Conservation (phyloP, 2,888 invertebrate species). For the Aleiodes leptofemur region DNA sequence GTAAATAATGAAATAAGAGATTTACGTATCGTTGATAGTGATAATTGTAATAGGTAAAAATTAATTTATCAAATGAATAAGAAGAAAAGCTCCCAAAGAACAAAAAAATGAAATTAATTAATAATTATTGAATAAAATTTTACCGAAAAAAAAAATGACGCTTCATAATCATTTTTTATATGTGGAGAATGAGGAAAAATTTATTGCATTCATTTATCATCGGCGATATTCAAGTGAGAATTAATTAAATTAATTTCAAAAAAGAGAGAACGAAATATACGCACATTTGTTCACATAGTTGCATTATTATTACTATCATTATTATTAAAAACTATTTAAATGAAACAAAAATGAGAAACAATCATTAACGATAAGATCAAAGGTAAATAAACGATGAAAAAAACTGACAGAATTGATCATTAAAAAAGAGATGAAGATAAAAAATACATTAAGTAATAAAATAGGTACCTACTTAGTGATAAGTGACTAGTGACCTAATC, state of each 20-base stretch:
- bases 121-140: neutral
- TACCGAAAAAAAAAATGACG: neutral
- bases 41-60: conserved; percentile 2
- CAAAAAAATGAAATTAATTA: neutral
- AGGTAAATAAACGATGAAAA: conserved; percentile 22
- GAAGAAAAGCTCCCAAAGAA: too few species aligned
- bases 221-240: conserved; percentile 23
- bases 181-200: conserved; percentile 1
- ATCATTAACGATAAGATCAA: conserved; percentile 49
- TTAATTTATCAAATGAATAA: conserved; percentile 8
- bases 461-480: conserved; percentile 20
- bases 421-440: neutral
- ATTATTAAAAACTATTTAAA: neutral
- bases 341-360: conserved; percentile 47
- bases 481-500: conserved; percentile 37
- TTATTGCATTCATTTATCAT: conserved; percentile 16
- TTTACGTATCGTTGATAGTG: conserved; percentile 18
- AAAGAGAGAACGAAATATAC: conserved; percentile 29
- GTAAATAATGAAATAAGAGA: conserved; percentile 22
- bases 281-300: conserved; percentile 33
- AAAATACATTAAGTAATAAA: conserved; percentile 4
- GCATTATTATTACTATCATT: conserved; percentile 27
- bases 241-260: conserved; percentile 34
- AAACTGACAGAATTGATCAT: conserved; percentile 1
- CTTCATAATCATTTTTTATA: conserved; percentile 57